A percentile compares a stretch with the other conserved stretches of the same genome.
These are phyloP conservation scores for Drosophila limbata DNA, from an alignment of 2,888 invertebrate species.

Conservation along the genomic window DNA sequence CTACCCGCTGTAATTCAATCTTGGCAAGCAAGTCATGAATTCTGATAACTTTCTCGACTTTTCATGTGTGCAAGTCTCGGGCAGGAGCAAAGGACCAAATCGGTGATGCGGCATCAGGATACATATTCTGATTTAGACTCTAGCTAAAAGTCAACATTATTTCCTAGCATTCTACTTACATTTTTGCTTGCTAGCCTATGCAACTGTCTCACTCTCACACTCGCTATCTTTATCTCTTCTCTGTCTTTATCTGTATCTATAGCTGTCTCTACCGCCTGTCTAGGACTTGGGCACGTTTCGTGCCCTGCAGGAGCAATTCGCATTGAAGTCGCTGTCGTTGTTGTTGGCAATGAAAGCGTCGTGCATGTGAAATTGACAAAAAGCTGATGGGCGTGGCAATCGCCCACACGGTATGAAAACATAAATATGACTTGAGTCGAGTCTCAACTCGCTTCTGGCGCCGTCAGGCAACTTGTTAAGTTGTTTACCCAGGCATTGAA, in stretches of 20 bases:
- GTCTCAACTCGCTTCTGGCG: slow-evolving; percentile 44
- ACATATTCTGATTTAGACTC: slow-evolving; percentile 19
- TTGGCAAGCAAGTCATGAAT: slow-evolving; percentile 57
- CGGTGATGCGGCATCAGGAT: slow-evolving; percentile 5
- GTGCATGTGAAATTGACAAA: slow-evolving; percentile 76
- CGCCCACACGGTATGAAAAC: slow-evolving; percentile 52
- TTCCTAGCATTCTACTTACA: slow-evolving; percentile 32
- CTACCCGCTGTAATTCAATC: neutral
- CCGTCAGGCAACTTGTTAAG: slow-evolving; percentile 71
- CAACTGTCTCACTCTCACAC: slow-evolving; percentile 6
- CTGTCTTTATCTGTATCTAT: slow-evolving; percentile 13
- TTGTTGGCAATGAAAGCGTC: slow-evolving; percentile 61
- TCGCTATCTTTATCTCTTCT: neutral
- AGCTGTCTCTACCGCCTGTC: slow-evolving; percentile 10
- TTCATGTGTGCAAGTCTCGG: slow-evolving; percentile 31
- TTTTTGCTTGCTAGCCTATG: slow-evolving; percentile 56
- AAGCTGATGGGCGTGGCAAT: slow-evolving; percentile 52
- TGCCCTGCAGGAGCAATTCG: slow-evolving; percentile 73
- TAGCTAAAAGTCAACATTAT: slow-evolving; percentile 22
- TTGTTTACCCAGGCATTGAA: slow-evolving; percentile 70
- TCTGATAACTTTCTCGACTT: slow-evolving; percentile 69
- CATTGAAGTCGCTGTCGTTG: slow-evolving; percentile 26
- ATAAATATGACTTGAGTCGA: slow-evolving; percentile 68
- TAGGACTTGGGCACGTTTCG: slow-evolving; percentile 72
- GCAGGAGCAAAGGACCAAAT: slow-evolving; percentile 8